These are phyloP conservation scores for Scophthalmus maximus DNA, from an alignment of 2,113 vertebrate genomes.

Conservation along the genomic window DNA sequence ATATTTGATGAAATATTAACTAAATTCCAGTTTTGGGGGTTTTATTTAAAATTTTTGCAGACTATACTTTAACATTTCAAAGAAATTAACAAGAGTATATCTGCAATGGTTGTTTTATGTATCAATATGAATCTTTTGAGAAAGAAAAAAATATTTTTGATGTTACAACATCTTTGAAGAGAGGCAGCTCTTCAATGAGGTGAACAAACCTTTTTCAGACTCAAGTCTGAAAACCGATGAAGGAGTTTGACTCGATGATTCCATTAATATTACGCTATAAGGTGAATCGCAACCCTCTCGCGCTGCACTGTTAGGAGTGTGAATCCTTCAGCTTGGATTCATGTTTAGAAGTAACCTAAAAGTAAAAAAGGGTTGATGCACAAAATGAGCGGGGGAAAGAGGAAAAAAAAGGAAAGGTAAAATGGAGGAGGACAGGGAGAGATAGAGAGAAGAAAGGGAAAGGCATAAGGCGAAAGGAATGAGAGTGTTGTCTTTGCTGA, in stretches of 20 bases:
- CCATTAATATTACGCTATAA: constrained; percentile 7
- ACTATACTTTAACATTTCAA: no score
- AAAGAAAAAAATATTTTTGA: no score
- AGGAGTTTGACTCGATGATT: not conserved
- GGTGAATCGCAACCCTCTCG: no score
- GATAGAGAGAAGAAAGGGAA: constrained; percentile 62
- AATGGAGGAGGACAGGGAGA: constrained; percentile 12
- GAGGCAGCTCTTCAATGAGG: no score
- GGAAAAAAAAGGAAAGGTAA: constrained; percentile 9
- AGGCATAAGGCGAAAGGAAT: constrained; percentile 65
- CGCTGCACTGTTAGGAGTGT: not conserved
- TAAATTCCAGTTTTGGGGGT: no score
- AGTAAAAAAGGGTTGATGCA: not conserved
- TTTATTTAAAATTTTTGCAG: no score
- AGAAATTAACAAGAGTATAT: no score
- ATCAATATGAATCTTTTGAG: no score
- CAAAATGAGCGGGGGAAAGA: not conserved
- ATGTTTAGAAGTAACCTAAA: not conserved
- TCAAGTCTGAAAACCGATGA: not conserved
- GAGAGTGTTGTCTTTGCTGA: constrained; percentile 87
- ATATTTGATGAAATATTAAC: no score
- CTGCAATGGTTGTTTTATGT: no score
- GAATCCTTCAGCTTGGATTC: not conserved
- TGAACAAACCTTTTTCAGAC: not conserved
- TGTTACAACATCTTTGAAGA: no score